Evolutionary conservation across 1,140 invertebrate species (phyloP), one percentile per base, ranked within the genome.

Genomic region (Triops longicaudatus): DNA sequence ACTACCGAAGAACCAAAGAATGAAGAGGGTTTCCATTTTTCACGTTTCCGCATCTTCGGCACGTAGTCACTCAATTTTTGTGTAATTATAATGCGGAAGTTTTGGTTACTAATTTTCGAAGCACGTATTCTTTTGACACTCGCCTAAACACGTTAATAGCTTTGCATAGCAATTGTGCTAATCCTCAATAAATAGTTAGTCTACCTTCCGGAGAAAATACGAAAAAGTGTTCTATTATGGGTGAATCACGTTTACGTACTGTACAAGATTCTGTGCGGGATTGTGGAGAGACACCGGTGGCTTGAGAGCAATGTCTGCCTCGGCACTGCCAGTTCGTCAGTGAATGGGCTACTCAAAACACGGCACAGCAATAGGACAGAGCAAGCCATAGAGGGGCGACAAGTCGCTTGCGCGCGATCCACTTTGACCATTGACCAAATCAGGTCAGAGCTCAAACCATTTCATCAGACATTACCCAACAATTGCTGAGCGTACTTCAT

Each of bases 381-480:
- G 31, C 31, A 37, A 37, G 31, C 50, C 22, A 22, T 63, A 63
- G 17, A 63, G 17, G 50, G 22, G 50, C 50, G 50, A 63, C 50
- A 63, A 63, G 17, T 63, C 50, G 50, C 50, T 63, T 63, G 50
- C 50, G 50, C 50, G 50, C 50, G 50, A 63, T 63, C 17, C 50
- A 12, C 50, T 63, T 63, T 63, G 50, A 63, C 50, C 50, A 63
- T 63, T 63, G 50, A 63, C 50, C 50, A 63, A 63, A 63, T 63
- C 50, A 63, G 50, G 50, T 63, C 50, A 63, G 50, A 63, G 50
- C 50, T 63, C 50, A 63, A 63, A 63, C 50, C 50, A 63, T 63
- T 63, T 63, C 50, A 63, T 22, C 50, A 63, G 50, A 22, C 50
- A 63, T 63, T 63, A 63, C 50, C 50, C 50, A 63, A 22, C 50